Base-by-base conservation (phyloP, 2,797 vertebrate genomes). In the Dendrocincla fuliginosa region DNA sequence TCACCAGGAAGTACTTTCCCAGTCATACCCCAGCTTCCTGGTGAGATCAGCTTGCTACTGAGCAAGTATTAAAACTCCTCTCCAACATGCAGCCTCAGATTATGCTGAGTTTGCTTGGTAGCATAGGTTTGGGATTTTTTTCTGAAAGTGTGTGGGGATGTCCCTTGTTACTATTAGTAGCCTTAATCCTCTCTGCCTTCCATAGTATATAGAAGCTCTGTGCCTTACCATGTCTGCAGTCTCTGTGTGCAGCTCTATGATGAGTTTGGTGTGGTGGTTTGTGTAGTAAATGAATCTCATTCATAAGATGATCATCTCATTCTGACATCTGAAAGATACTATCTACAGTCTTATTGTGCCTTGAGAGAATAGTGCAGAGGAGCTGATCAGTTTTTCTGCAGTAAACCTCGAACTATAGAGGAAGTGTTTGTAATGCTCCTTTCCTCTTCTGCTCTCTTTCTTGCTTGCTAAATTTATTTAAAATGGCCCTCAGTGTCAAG, bases 131-230 rank as follows among this genome's bases (percentile, higher is more conserved):
- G 15, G n/a, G 2, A 18, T 52, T 57, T 57, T 35, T 65, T 56
- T 32, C 20, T 60, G 50, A 18, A 25, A 52, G 24, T 3, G 0
- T 30, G 3, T 50, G n/a, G 25, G 56, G 25, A 18, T 61, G 35
- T n/a, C 35, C 47, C 7, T 85, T 86, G 19, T 44, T 85, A 9
- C 55, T 37, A 5, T 69, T 3, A 3, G 35, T 71, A 68, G 27
- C 12, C 19, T 20, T 60, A 69, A 39, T 46, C 42, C 19, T 81
- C 10, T 69, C 44, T 89, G 65, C 37, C 24, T 75, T 71, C 16
- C 9, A 9, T 24, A 37, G 11, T 24, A 1, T 25, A 2, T 18
- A 18, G 37, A 42, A 61, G 13, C 30, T 81, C 46, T 0, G 1
- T 90, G 32, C 19, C 11, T 73, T 2, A 4, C 80, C 12, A 2